phyloP scores from a whole-genome alignment of 2,113 vertebrate species.

The Centropristis striata region DNA sequence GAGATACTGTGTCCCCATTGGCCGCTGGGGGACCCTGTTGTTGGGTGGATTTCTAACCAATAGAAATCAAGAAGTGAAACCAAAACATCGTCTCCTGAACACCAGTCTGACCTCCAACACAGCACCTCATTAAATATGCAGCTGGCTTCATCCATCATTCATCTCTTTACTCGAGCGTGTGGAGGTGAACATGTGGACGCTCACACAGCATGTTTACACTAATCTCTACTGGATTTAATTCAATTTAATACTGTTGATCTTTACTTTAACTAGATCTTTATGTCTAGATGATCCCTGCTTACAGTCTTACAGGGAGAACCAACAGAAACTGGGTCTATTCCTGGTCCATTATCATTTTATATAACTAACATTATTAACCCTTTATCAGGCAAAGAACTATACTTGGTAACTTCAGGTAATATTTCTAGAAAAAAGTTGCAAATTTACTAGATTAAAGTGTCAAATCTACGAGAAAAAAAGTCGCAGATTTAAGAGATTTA shows the following conservation, averaged over 20 bases:
- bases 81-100: constrained; percentile 33
- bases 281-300: background rate
- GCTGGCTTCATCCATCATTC: constrained; percentile 72
- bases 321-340: background rate
- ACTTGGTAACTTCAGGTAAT: too few relatives aligned
- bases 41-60: constrained; percentile 66
- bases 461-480: too few relatives aligned
- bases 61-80: constrained; percentile 27
- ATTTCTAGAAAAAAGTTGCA: too few relatives aligned
- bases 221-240: background rate
- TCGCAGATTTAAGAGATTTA: too few relatives aligned
- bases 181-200: constrained; percentile 5
- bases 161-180: constrained; percentile 63
- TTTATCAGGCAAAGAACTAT: too few relatives aligned
- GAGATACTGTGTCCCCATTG: constrained; percentile 49
- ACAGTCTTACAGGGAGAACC: background rate
- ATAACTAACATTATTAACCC: too few relatives aligned
- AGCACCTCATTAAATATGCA: constrained; percentile 77
- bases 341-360: background rate
- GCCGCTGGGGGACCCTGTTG: constrained; percentile 66
- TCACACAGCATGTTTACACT: background rate
- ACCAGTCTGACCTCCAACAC: constrained; percentile 52
- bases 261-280: background rate
- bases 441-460: too few relatives aligned
- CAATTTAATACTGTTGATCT: background rate